Conservation (phyloP, 1,140 invertebrate genomes). For the Leptoteleia sp. region DNA sequence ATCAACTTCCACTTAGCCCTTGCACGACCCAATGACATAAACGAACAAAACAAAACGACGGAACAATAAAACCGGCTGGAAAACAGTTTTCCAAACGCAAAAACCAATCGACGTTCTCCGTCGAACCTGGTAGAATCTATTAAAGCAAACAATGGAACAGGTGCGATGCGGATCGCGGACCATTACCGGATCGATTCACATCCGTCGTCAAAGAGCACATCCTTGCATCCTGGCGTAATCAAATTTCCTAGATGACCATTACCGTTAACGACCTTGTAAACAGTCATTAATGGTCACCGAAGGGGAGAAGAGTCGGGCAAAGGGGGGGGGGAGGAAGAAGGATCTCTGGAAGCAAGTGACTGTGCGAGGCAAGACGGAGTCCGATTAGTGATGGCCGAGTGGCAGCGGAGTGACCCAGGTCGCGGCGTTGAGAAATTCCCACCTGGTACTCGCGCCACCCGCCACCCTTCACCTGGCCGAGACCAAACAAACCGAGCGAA, state of each 20-base stretch:
- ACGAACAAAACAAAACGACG: conserved; percentile 10
- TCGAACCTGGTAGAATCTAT: not conserved
- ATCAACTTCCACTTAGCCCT: conserved; percentile 4
- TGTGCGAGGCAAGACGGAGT: conserved; percentile 7
- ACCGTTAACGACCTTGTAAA: conserved; percentile 27
- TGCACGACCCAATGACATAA: not conserved
- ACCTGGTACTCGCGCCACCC: conserved; percentile 39
- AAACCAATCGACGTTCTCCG: not conserved
- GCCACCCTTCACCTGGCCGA: conserved; percentile 40
- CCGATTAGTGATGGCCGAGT: conserved; percentile 35
- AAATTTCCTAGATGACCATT: conserved; percentile 27
- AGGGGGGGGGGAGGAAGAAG: too few species aligned
- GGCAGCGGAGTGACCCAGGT: conserved; percentile 43
- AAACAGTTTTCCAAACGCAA: not conserved
- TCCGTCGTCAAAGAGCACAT: conserved; percentile 7
- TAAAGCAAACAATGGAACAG: not conserved
- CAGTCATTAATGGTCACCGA: conserved; percentile 36
- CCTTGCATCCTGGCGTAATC: conserved; percentile 15
- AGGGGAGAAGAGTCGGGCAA: too few species aligned
- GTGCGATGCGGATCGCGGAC: not conserved
- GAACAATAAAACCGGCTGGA: not conserved
- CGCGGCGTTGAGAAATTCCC: conserved; percentile 34
- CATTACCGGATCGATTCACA: conserved; percentile 1
- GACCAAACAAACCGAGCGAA: conserved; percentile 29
- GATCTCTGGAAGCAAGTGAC: conserved; percentile 10